Conservation (phyloP, 2,797 vertebrate species). For the Leucoraja ocellata region DNA sequence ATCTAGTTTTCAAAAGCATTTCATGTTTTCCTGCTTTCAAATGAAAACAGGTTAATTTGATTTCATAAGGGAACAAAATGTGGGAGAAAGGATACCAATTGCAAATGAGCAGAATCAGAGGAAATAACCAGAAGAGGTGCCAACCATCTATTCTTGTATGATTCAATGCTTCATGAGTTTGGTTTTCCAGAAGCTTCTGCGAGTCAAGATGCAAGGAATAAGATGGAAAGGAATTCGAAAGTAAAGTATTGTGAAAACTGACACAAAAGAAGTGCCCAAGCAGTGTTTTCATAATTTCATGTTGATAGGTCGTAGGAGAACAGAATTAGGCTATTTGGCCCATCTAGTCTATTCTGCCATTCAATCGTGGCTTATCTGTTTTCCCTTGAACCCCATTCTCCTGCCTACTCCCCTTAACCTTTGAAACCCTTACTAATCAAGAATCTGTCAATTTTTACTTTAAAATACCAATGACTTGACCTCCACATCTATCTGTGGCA, state of each 20-base stretch:
- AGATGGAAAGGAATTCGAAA: background rate
- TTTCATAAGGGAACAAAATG: background rate
- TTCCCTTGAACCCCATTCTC: no score
- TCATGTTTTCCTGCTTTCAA: background rate
- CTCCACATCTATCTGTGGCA: no score
- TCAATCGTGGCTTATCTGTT: no score
- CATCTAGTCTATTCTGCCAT: no score
- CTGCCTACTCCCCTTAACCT: no score
- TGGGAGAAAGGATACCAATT: background rate
- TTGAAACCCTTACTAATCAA: no score
- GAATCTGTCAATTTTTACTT: no score
- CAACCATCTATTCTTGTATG: background rate
- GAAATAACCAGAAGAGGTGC: background rate
- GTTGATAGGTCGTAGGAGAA: no score
- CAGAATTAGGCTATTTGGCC: no score
- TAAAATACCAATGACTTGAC: no score
- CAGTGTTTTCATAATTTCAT: no score
- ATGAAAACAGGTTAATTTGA: background rate
- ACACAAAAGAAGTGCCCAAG: background rate
- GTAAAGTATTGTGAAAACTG: background rate
- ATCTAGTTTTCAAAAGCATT: background rate
- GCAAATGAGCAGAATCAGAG: background rate
- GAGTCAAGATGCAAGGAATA: background rate
- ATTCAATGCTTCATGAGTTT: background rate
- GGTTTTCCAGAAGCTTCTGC: background rate